phyloP scores from a whole-genome alignment of 2,797 vertebrate species.

The Alca torda region DNA sequence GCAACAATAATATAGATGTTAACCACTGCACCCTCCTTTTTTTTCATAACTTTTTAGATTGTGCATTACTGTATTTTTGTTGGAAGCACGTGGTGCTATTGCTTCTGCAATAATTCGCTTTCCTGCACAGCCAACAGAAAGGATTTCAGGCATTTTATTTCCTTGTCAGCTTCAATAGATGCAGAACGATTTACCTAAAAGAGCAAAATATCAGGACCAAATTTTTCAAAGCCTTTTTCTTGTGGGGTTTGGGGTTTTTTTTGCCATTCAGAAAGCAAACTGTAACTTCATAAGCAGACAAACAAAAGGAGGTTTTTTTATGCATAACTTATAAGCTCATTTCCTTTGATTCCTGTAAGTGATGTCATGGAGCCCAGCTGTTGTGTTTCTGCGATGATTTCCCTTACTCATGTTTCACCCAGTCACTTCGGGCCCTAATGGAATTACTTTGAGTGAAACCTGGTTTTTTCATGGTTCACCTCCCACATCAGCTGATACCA shows the following conservation, averaged over 20 bases:
- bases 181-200: slow-evolving; percentile 68
- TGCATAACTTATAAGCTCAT: slow-evolving; percentile 69
- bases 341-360: slow-evolving; percentile 74
- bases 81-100: slow-evolving; percentile 41
- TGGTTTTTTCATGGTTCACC: slow-evolving; percentile 68
- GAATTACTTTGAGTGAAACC: slow-evolving; percentile 71
- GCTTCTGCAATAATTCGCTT: slow-evolving; percentile 52
- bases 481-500: slow-evolving; percentile 71
- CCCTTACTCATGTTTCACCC: slow-evolving; percentile 77
- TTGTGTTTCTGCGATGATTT: slow-evolving; percentile 69
- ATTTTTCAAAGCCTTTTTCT: slow-evolving; percentile 48
- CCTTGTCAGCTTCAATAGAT: slow-evolving; percentile 68
- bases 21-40: slow-evolving; percentile 14
- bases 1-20: slow-evolving; percentile 62
- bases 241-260: background rate
- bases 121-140: slow-evolving; percentile 54
- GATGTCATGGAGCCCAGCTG: slow-evolving; percentile 82
- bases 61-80: slow-evolving; percentile 46
- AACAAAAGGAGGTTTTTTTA: slow-evolving; percentile 62
- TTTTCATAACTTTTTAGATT: slow-evolving; percentile 21
- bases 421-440: slow-evolving; percentile 75
- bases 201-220: slow-evolving; percentile 61
- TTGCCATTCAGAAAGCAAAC: slow-evolving; percentile 51
- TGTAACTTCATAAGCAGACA: slow-evolving; percentile 63
- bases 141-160: slow-evolving; percentile 73